Conservation (phyloP, 2,888 invertebrate species). For the Philaethria dido region DNA sequence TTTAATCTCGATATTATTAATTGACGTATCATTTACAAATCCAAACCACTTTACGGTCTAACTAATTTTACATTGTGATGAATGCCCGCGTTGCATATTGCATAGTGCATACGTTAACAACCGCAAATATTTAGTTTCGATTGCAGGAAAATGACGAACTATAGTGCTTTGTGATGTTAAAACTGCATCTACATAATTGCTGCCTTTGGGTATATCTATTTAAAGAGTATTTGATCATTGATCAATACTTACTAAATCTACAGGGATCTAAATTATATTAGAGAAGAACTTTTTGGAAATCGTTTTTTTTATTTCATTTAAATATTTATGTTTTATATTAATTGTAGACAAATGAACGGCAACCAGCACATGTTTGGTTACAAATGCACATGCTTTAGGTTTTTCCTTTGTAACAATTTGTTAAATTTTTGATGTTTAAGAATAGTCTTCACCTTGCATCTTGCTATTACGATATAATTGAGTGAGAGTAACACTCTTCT, state of each 20-base stretch:
- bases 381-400: too few relatives aligned
- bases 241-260: neutral
- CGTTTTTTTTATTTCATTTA: too few relatives aligned
- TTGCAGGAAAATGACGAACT: constrained; percentile 19
- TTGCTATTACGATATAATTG: too few relatives aligned
- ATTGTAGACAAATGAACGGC: too few relatives aligned
- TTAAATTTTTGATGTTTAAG: too few relatives aligned
- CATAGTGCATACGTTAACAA: constrained; percentile 20
- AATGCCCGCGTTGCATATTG: constrained; percentile 16
- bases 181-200: constrained; percentile 24
- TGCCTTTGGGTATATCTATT: neutral
- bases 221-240: neutral
- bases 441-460: too few relatives aligned
- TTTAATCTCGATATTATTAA: neutral
- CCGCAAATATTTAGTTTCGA: constrained; percentile 32
- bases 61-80: constrained; percentile 27
- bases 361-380: too few relatives aligned
- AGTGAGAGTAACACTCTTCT: too few relatives aligned
- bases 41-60: constrained; percentile 31
- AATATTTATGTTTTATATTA: too few relatives aligned
- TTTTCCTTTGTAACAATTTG: too few relatives aligned
- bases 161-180: constrained; percentile 20
- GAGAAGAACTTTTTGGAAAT: too few relatives aligned
- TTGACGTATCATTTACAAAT: constrained; percentile 28
- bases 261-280: too few relatives aligned